Conservation (phyloP, 2,888 invertebrate genomes). For the Drosophila falleni region DNA sequence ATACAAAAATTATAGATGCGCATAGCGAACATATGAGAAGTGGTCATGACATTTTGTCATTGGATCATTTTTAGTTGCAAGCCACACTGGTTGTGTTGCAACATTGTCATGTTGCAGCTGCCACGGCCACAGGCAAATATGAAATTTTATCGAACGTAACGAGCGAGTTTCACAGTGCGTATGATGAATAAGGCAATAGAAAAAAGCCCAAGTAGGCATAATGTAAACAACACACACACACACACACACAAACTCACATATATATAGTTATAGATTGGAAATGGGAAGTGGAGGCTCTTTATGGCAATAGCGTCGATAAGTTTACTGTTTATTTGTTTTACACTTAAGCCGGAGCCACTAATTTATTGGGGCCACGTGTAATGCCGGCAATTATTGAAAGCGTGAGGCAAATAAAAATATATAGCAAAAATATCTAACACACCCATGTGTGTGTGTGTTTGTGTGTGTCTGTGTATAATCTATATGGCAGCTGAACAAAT, state of each 20-base stretch:
- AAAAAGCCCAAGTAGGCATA: conserved; percentile 9
- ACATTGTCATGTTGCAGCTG: conserved; percentile 29
- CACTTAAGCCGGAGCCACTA: conserved; percentile 65
- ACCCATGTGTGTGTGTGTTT: conserved; percentile 18
- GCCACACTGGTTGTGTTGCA: background rate
- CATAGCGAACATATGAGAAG: conserved; percentile 13
- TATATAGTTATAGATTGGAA: background rate
- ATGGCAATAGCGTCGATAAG: conserved; percentile 49
- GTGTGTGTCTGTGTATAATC: conserved; percentile 34
- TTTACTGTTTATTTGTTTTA: conserved; percentile 66
- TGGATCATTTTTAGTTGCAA: conserved; percentile 25
- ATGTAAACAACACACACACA: conserved; percentile 8
- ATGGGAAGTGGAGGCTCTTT: conserved; percentile 14
- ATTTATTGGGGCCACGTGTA: conserved; percentile 79
- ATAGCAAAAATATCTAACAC: conserved; percentile 53
- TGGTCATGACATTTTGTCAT: conserved; percentile 25
- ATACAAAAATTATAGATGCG: conserved; percentile 18
- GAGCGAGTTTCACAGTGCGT: conserved; percentile 33
- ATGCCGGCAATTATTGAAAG: conserved; percentile 79
- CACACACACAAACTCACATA: background rate
- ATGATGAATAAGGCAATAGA: conserved; percentile 53
- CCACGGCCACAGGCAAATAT: conserved; percentile 31
- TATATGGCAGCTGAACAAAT: conserved; percentile 66
- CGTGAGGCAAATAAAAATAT: conserved; percentile 81
- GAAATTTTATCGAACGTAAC: conserved; percentile 23